Conservation (phyloP, 92 coral and sea anemone species). For the Meandrina meandrites region DNA sequence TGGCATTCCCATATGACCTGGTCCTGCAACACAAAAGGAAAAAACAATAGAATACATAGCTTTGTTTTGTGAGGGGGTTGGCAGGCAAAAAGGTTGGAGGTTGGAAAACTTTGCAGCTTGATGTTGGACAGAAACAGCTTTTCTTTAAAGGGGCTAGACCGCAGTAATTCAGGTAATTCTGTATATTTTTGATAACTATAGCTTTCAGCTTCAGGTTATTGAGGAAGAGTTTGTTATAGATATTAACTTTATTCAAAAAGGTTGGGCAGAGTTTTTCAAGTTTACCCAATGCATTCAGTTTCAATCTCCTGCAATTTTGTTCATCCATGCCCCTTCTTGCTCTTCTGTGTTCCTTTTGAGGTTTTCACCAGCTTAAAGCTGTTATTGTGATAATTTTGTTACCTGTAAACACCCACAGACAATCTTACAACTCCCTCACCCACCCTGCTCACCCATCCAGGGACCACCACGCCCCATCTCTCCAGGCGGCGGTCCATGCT, state of each 20-base stretch:
- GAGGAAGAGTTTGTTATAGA: too few relatives aligned
- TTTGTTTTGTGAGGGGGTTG: neutral
- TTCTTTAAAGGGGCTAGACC: neutral
- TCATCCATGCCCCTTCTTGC: too few relatives aligned
- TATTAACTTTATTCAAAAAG: too few relatives aligned
- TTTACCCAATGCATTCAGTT: too few relatives aligned
- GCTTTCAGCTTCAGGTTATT: too few relatives aligned
- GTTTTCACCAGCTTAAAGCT: too few relatives aligned
- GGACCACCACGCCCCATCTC: constrained; percentile 91
- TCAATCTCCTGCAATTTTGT: too few relatives aligned
- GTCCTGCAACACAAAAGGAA: constrained; percentile 38
- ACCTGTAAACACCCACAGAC: neutral
- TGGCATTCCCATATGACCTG: constrained; percentile 76
- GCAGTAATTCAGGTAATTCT: too few relatives aligned
- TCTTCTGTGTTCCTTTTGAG: too few relatives aligned
- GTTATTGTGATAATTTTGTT: too few relatives aligned
- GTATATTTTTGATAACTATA: too few relatives aligned
- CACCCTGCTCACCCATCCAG: constrained; percentile 85
- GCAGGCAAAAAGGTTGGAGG: neutral
- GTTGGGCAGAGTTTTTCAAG: too few relatives aligned
- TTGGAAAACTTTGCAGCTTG: neutral
- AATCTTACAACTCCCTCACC: neutral
- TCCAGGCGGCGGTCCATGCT: constrained; percentile 60
- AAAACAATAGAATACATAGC: neutral
- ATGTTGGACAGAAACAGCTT: neutral